A percentile compares a stretch with the other conserved stretches of the same genome.
Evolutionary conservation across 2,797 vertebrate species (phyloP).

Genomic region (Ataeniobius toweri): DNA sequence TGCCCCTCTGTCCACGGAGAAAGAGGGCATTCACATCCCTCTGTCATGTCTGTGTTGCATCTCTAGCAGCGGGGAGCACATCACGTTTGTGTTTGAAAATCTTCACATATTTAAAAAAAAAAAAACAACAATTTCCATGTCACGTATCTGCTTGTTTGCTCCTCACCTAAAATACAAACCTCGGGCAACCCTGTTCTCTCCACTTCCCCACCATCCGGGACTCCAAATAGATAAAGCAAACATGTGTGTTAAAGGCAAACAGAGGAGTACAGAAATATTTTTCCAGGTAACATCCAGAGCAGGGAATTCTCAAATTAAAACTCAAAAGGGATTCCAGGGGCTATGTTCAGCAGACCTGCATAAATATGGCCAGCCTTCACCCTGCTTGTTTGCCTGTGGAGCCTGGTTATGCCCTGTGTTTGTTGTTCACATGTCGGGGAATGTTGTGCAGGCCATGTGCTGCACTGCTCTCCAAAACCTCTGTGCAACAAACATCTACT

Average conservation of each 20-base stretch:
- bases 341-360: conserved; percentile 57
- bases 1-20: conserved; percentile 59
- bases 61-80: conserved; percentile 49
- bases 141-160: conserved; percentile 73
- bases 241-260: conserved; percentile 72
- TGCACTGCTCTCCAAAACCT: conserved; percentile 72
- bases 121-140: conserved; percentile 65
- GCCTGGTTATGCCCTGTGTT: conserved; percentile 75
- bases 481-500: conserved; percentile 72
- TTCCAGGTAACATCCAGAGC: conserved; percentile 51
- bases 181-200: conserved; percentile 40
- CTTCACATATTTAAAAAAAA: conserved; percentile 29
- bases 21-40: conserved; percentile 67
- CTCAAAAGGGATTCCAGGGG: conserved; percentile 75
- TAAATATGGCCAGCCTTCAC: conserved; percentile 57
- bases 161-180: conserved; percentile 63
- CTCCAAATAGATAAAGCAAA: conserved; percentile 80
- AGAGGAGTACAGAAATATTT: conserved; percentile 65
- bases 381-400: conserved; percentile 79
- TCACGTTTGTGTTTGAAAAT: conserved; percentile 63
- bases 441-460: conserved; percentile 73
- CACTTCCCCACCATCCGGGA: conserved; percentile 47
- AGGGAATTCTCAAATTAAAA: conserved; percentile 63
- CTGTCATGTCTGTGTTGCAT: conserved; percentile 60
- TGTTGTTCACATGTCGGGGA: conserved; percentile 82